Evolutionary conservation across 1,140 invertebrate species (phyloP).

Genomic region (Ceratosolen fusciceps): DNA sequence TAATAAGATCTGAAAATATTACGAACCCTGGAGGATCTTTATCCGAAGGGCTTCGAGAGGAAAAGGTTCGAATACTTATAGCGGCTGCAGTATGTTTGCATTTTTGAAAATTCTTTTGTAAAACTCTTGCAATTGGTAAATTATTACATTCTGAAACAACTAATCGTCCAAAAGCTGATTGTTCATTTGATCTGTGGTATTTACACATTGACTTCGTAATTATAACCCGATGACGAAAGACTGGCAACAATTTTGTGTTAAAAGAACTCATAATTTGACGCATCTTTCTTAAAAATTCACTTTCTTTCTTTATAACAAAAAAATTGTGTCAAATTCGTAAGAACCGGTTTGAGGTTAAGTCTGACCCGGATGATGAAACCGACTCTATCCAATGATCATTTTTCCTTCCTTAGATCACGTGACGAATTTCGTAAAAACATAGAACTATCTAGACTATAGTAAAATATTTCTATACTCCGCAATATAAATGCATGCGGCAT

Average conservation of each 20-base stretch:
- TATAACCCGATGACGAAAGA: slow-evolving; percentile 52
- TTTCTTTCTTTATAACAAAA: neutral
- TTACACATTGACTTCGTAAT: slow-evolving; percentile 49
- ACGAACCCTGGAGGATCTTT: slow-evolving; percentile 56
- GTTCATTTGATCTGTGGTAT: slow-evolving; percentile 29
- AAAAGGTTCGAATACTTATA: slow-evolving; percentile 53
- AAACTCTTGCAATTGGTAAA: slow-evolving; percentile 17
- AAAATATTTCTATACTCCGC: too few relatives aligned
- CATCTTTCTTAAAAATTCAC: slow-evolving; percentile 18
- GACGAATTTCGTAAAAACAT: neutral
- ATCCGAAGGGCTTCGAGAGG: slow-evolving; percentile 54
- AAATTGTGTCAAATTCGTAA: slow-evolving; percentile 38
- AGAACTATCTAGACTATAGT: neutral
- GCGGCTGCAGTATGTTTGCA: slow-evolving; percentile 45
- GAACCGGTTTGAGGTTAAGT: slow-evolving; percentile 47
- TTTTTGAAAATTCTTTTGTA: slow-evolving; percentile 31
- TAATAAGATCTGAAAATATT: neutral
- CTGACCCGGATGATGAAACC: slow-evolving; percentile 27
- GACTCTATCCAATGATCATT: neutral
- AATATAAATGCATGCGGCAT: too few relatives aligned
- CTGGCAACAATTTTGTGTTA: slow-evolving; percentile 52
- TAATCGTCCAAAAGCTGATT: slow-evolving; percentile 3
- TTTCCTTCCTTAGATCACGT: neutral
- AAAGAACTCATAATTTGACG: neutral
- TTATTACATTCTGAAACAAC: neutral